Evolutionary conservation across 2,888 invertebrate species (phyloP).

Genomic region (Diplolepis rosae): DNA sequence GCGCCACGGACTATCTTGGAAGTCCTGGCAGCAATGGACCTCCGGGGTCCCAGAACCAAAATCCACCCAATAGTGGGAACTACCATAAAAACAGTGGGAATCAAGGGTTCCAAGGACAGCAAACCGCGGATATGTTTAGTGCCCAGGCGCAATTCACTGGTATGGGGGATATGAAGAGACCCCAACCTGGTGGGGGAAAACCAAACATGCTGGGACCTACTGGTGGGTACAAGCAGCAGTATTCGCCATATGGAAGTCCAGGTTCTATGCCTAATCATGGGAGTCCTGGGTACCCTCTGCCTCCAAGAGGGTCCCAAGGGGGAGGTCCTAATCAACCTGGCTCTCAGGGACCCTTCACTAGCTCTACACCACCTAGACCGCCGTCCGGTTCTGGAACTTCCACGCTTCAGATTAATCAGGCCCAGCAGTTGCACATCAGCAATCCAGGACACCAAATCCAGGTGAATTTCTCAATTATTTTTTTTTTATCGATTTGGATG

Average conservation of each 20-base stretch:
- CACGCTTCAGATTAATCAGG: slow-evolving; percentile 88
- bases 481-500: not conserved
- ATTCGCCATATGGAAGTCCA: slow-evolving; percentile 81
- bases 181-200: slow-evolving; percentile 69
- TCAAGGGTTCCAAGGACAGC: slow-evolving; percentile 46
- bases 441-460: slow-evolving; percentile 89
- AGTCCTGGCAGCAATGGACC: slow-evolving; percentile 73
- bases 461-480: slow-evolving; percentile 75
- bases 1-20: slow-evolving; percentile 74
- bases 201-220: slow-evolving; percentile 68
- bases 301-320: slow-evolving; percentile 70
- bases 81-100: slow-evolving; percentile 70
- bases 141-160: slow-evolving; percentile 64
- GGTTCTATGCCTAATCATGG: slow-evolving; percentile 78
- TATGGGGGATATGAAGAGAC: slow-evolving; percentile 72
- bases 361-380: slow-evolving; percentile 75
- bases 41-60: slow-evolving; percentile 60
- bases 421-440: slow-evolving; percentile 89
- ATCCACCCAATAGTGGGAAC: slow-evolving; percentile 53
- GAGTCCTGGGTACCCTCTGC: slow-evolving; percentile 75
- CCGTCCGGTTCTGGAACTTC: slow-evolving; percentile 77
- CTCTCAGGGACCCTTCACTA: slow-evolving; percentile 73
- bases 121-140: slow-evolving; percentile 63
- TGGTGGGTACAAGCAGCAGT: slow-evolving; percentile 77
- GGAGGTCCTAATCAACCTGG: slow-evolving; percentile 72